Base-by-base conservation (phyloP, 2,888 invertebrate genomes). In the Zaprionus bogoriensis region DNA sequence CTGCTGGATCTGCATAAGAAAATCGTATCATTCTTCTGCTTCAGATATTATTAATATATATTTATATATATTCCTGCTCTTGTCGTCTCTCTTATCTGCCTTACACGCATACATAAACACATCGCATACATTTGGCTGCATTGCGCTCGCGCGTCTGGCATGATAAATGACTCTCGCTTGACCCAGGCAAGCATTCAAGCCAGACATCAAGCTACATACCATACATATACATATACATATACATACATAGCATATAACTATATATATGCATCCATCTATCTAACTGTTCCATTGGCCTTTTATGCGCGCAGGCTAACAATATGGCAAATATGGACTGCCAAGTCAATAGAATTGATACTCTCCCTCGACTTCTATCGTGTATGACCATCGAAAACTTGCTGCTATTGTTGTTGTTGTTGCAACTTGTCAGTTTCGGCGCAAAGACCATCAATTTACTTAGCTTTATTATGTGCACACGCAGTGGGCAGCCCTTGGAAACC, bases 371-470 rank as follows among this genome's bases (percentile, higher is more conserved):
- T 36, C 28, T 74, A 74, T 74, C 74, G 68, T 27, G 64, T 75
- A 66, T 76, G 83, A 65, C 80, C 80, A 86, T 86, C 81, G 87
- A 71, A 83, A 67, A 79, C 39, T 71, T 66, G 50, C 47, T 67
- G 51, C 20, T 47, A 36, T 36, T 65, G 46, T 62, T 69, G 25
- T 63, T 74, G 65, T 32, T 74, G 48, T 62, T 65, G 86, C 80
- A 83, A 87, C 74, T 86, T 83, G 83, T 87, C 83, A 87, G 83
- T 86, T 86, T 86, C 41, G 82, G 74, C 81, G 77, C 74, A 83
- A 77, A 83, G 81, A 83, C 83, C 87, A 83, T 83, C 87, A 83
- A 83, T 83, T 83, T 83, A 87, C 83, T 85, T 72, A 83, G 85
- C 86, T 83, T 85, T 83, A 83, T 83, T 83, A 83, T 83, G 87